A percentile compares a stretch with the other conserved stretches of the same genome.
These are phyloP conservation scores for Hiodon tergisus DNA, from an alignment of 2,113 vertebrate species.

Conservation along the genomic window DNA sequence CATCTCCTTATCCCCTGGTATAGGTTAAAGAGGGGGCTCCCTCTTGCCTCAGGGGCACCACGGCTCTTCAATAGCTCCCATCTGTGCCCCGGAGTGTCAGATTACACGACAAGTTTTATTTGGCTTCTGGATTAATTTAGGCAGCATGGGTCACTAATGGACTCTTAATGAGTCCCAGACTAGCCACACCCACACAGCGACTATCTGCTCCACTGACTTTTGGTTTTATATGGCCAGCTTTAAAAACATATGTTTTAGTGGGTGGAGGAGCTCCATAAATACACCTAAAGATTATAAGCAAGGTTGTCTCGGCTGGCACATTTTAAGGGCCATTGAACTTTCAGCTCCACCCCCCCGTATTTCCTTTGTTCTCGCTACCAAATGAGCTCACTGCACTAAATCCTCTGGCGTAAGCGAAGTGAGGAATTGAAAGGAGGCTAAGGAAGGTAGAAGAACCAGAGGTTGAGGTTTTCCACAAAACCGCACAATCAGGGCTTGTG, in stretches of 20 bases:
- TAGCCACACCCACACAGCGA: not conserved
- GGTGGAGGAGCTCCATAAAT: slow-evolving; percentile 12
- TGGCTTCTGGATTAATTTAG: slow-evolving; percentile 37
- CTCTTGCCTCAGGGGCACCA: not conserved
- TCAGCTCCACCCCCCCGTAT: not conserved
- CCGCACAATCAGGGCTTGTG: slow-evolving; percentile 8
- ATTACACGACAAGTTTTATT: slow-evolving; percentile 38
- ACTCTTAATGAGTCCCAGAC: not conserved
- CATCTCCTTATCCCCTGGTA: not conserved
- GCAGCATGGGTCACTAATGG: slow-evolving; percentile 15
- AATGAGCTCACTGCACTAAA: not conserved
- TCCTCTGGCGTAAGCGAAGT: not conserved
- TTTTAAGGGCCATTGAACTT: not conserved
- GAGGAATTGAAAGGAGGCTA: slow-evolving; percentile 26
- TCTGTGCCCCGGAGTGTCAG: slow-evolving; percentile 29
- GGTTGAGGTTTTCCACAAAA: not conserved
- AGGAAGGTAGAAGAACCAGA: slow-evolving; percentile 21
- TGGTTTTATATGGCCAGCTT: not conserved
- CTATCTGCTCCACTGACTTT: not conserved
- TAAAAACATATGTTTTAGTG: slow-evolving; percentile 5
- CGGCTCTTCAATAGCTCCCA: slow-evolving; percentile 34
- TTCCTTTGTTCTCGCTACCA: not conserved
- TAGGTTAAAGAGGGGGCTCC: not conserved
- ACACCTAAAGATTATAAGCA: slow-evolving; percentile 3
- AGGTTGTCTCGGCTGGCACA: not conserved